Evolutionary conservation across 2,113 vertebrate genomes (phyloP), one percentile per base, ranked within the genome.

Genomic region (Tragelaphus buxtoni): DNA sequence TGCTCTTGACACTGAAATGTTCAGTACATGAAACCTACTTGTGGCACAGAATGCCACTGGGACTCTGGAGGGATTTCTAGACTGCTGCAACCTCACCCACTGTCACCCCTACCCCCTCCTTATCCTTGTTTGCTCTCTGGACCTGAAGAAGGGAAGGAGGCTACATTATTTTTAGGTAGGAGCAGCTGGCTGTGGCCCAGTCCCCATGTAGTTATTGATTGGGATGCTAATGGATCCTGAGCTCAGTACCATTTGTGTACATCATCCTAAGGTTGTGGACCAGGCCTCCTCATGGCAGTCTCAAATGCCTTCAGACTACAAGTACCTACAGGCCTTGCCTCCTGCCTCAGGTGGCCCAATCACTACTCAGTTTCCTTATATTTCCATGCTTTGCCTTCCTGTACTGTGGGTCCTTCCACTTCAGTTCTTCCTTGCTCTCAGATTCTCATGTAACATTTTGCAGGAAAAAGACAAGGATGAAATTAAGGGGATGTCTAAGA

Each of bases 181-280:
- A 95, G 42, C 56, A 76, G 53, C 95, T 97, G 97, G 92, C 94
- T 51, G 1, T 35, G 88, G 58, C 63, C 94, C 96, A 97, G 96
- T 72, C 58, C 86, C 63, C 81, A 39, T 47, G 17, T 42, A 85
- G 61, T 88, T 97, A 98, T 93, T 87, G 97, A 98, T 98, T 56
- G 80, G 80, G 42, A 65, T 85, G 88, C 91, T 96, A 96, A 97
- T 97, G 96, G 51, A 91, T 96, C 94, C 88, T 80, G 74, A 96
- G 51, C 17, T 12, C 58, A 58, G 14, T 42, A 69, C 72, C 26
- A 9, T 79, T 93, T 86, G 79, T 61, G 26, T 97, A 79, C 82
- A 69, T 95, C 94, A 96, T 93, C 56, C 63, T 45, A 35, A 93
- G 72, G 88, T 84, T 49, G 1, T 74, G 92, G 87, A 77, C 93